Conservation (phyloP, 2,113 vertebrate species). For the Felis chaus region DNA sequence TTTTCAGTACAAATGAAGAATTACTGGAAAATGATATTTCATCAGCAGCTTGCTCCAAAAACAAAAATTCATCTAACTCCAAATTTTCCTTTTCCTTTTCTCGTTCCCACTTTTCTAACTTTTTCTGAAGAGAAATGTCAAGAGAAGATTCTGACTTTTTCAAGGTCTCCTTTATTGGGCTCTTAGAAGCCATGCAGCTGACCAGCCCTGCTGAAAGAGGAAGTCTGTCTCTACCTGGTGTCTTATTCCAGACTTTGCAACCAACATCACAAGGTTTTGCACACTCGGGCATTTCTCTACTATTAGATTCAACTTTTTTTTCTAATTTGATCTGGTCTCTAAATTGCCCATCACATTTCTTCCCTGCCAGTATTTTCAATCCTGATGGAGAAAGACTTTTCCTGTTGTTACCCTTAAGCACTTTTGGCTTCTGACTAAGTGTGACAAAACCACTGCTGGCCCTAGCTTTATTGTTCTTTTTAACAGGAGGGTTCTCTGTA, state of each 20-base stretch:
- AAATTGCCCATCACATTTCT: slow-evolving; percentile 64
- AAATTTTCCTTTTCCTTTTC: slow-evolving; percentile 89
- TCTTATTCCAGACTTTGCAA: slow-evolving; percentile 56
- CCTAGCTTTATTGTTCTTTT: slow-evolving; percentile 72
- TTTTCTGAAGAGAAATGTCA: slow-evolving; percentile 92
- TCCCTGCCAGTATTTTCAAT: slow-evolving; percentile 64
- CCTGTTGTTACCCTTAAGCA: slow-evolving; percentile 81
- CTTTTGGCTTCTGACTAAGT: slow-evolving; percentile 73
- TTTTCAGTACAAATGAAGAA: slow-evolving; percentile 95
- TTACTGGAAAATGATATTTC: slow-evolving; percentile 98
- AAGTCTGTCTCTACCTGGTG: slow-evolving; percentile 46
- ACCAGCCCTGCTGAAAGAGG: neutral
- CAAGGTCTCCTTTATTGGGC: neutral
- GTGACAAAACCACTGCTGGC: slow-evolving; percentile 56
- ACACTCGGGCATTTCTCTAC: slow-evolving; percentile 80
- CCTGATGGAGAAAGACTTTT: slow-evolving; percentile 78
- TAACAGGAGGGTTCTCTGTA: slow-evolving; percentile 72
- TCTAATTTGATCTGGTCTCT: slow-evolving; percentile 72
- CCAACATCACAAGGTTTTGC: slow-evolving; percentile 9
- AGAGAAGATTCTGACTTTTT: slow-evolving; percentile 85
- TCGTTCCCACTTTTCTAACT: slow-evolving; percentile 89
- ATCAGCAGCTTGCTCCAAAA: slow-evolving; percentile 95
- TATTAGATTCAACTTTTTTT: slow-evolving; percentile 69
- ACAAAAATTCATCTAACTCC: slow-evolving; percentile 97
- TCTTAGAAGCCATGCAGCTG: slow-evolving; percentile 27